Evolutionary conservation across 2,113 vertebrate genomes (phyloP), one percentile per base, ranked within the genome.

Genomic region (Zingel zingel): DNA sequence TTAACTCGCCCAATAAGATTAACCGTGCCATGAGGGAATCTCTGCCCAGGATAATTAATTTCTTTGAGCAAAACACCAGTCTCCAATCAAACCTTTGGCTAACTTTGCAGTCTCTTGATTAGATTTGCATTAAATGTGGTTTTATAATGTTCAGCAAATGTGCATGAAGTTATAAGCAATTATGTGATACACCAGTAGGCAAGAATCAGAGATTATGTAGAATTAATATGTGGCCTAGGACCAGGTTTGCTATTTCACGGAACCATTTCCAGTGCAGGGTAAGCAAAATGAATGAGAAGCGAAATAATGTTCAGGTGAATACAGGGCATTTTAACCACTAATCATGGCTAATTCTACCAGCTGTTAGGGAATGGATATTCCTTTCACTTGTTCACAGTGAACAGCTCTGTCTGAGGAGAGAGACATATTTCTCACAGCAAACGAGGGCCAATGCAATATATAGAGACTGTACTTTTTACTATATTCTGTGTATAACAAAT

Each of bases 71-170:
- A 79, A 67, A 79, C 47, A 67, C 62, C 16, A 12, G 25, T 56
- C 57, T 73, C 51, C 67, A 73, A 74, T 83, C 73, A 83, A 59
- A 86, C 77, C 62, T 77, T 64, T 79, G 63, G 57, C 50, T 27
- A 71, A 51, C 67, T 76, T 56, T 47, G 53, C 43, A 80, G 50
- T 65, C 67, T 11, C 36, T 51, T 70, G 51, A 70, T 69, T 69
- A 36, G 45, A 66, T 81, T 74, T 77, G 66, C 30, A 77, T 64
- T 77, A 48, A 5, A 80, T 83, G 54, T 61, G 47, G 45, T 65
- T 83, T 54, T 36, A 81, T 69, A 83, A 77, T 73, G n/a, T 72
- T 80, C 12, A 64, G 54, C 30, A 83, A 69, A 73, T 79, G 48
- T 61, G 56, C 56, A 54, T 53, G 23, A 36, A 77, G 86, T 73